These are phyloP conservation scores for Scolopax rusticola DNA, from an alignment of 2,797 vertebrate genomes.

Conservation along the genomic window DNA sequence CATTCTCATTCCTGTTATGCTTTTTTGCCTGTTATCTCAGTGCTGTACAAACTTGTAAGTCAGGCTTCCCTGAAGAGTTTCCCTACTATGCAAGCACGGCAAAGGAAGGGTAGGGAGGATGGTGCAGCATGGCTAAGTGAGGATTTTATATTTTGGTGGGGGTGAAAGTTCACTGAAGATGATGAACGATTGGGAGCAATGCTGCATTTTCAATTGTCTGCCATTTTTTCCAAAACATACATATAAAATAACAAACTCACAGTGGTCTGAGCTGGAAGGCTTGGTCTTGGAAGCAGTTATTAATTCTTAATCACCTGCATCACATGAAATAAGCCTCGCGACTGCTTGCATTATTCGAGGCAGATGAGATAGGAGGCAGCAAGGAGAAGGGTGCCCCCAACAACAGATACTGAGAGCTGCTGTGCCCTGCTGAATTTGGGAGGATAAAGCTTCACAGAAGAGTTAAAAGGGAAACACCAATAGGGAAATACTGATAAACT, in stretches of 20 bases:
- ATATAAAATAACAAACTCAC: not conserved
- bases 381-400: not conserved
- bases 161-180: not conserved
- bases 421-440: not conserved
- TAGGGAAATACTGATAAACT: not conserved
- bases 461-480: not conserved
- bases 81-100: not conserved
- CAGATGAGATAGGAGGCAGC: slow-evolving; percentile 20
- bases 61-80: not conserved
- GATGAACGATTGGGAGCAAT: not conserved
- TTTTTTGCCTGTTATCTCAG: not conserved
- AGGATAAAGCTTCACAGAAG: not conserved
- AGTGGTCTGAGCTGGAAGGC: not conserved
- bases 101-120: not conserved
- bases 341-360: slow-evolving; percentile 13
- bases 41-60: not conserved
- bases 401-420: not conserved
- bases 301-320: slow-evolving; percentile 55
- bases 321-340: slow-evolving; percentile 1
- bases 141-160: not conserved
- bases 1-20: not conserved
- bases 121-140: not conserved
- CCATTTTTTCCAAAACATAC: not conserved
- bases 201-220: not conserved
- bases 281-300: not conserved